Evolutionary conservation across 2,113 vertebrate genomes (phyloP), one percentile per base, ranked within the genome.

Genomic region (Malurus elegans): DNA sequence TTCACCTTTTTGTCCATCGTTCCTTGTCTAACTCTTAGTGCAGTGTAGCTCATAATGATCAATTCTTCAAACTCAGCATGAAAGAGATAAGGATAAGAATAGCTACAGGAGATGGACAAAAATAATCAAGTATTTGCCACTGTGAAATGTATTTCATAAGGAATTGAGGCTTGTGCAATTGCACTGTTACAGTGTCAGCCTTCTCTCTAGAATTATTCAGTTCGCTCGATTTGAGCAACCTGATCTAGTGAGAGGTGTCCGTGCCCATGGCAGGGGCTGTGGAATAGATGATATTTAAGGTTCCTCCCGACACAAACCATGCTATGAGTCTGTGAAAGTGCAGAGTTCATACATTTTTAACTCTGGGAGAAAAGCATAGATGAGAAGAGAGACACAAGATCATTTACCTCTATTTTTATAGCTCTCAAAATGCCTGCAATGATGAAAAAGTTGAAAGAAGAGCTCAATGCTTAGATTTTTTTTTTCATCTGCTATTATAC

Each of bases 311-410:
- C 20, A 2, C 16, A 53, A 40, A 40, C 11, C 9, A 38, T 53
- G 67, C 45, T 21, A n/a, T n/a, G 17, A 45, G 42, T n/a, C 6
- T 53, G 7, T 65, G 9, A 13, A 48, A 61, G 9, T 18, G 18
- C 25, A 71, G 34, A 76, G 6, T 23, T 92, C 3, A 2, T n/a
- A 54, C 8, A 14, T 54, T 38, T 50, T 71, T 66, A 48, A 34
- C 23, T 56, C 34, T 85, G 18, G 20, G 19, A 10, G 3, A 19
- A 56, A 79, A 17, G 3, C 0, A 1, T 7, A 44, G 4, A 14
- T n/a, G 34, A 51, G 56, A 74, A 84, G 48, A 40, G 32, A 84
- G 18, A 47, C 1, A 2, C 1, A 34, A 42, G 34, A 42, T 32
- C 4, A 45, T 71, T 47, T 61, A 12, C 6, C 19, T 62, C 31